Evolutionary conservation across 2,888 invertebrate species (phyloP).

Genomic region (Buathra laborator): DNA sequence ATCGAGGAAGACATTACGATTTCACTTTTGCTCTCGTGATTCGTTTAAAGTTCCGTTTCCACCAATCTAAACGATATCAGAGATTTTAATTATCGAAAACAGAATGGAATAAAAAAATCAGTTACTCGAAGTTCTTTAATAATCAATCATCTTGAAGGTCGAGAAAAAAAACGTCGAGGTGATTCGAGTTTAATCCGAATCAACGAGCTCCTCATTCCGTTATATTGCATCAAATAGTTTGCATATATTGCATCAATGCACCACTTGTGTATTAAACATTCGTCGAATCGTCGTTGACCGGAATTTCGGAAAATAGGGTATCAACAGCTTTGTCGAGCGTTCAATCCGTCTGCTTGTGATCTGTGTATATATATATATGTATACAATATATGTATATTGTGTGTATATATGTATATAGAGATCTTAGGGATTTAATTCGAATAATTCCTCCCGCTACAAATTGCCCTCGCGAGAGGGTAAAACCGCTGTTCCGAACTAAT

Average conservation of each 20-base stretch:
- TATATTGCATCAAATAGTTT: not conserved
- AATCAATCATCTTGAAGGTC: too few species aligned
- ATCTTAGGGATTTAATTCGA: constrained; percentile 44
- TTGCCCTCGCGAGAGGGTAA: constrained; percentile 39
- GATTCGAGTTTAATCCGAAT: not conserved
- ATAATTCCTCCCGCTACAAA: constrained; percentile 49
- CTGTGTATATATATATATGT: not conserved
- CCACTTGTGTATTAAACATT: not conserved
- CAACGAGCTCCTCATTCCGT: not conserved
- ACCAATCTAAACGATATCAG: constrained; percentile 3
- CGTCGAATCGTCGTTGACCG: not conserved
- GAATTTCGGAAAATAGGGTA: not conserved
- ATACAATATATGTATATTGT: not conserved
- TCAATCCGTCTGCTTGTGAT: not conserved
- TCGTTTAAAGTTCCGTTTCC: not conserved
- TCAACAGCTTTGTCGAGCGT: not conserved
- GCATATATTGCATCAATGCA: not conserved
- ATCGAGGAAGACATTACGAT: constrained; percentile 36
- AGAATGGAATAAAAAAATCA: too few species aligned
- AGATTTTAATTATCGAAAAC: constrained; percentile 10
- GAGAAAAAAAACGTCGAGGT: not conserved
- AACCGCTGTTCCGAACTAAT: constrained; percentile 65
- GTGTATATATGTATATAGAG: not conserved
- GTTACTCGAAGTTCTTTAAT: too few species aligned
- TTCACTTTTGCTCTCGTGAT: constrained; percentile 1